phyloP scores from a whole-genome alignment of 2,797 vertebrate species.

The Sternotherus odoratus region DNA sequence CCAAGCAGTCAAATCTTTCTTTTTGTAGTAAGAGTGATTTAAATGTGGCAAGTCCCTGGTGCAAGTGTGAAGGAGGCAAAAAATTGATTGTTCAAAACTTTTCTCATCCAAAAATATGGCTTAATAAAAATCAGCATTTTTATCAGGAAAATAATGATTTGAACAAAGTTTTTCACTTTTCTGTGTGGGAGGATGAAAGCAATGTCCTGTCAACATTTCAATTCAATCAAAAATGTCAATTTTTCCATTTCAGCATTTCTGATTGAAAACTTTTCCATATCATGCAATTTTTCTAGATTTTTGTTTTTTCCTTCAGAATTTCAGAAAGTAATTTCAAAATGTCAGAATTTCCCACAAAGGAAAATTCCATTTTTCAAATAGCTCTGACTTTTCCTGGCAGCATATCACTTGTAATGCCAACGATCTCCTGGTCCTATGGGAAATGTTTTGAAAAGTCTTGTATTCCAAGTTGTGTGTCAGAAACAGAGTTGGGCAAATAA shows the following conservation, averaged over 20 bases:
- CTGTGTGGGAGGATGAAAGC: not conserved
- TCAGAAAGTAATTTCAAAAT: not conserved
- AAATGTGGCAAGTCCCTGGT: not conserved
- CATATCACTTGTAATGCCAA: not conserved
- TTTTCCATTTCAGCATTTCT: not conserved
- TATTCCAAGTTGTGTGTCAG: not conserved
- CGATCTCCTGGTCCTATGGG: not conserved
- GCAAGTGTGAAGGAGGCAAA: not conserved
- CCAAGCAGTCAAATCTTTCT: not conserved
- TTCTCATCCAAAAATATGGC: not conserved
- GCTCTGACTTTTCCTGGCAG: not conserved
- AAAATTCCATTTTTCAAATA: not conserved
- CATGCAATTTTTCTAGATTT: not conserved
- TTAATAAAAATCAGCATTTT: not conserved
- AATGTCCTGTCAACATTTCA: not conserved
- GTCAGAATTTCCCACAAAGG: not conserved
- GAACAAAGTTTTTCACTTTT: not conserved
- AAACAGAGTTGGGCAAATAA: not conserved
- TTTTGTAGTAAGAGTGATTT: not conserved
- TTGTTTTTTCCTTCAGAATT: not conserved
- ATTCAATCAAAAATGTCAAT: not conserved
- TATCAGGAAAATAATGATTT: not conserved
- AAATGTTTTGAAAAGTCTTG: not conserved
- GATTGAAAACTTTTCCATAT: not conserved
- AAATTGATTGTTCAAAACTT: not conserved